Conservation (phyloP, 2,797 vertebrate genomes). For the Luscinia megarhynchos region DNA sequence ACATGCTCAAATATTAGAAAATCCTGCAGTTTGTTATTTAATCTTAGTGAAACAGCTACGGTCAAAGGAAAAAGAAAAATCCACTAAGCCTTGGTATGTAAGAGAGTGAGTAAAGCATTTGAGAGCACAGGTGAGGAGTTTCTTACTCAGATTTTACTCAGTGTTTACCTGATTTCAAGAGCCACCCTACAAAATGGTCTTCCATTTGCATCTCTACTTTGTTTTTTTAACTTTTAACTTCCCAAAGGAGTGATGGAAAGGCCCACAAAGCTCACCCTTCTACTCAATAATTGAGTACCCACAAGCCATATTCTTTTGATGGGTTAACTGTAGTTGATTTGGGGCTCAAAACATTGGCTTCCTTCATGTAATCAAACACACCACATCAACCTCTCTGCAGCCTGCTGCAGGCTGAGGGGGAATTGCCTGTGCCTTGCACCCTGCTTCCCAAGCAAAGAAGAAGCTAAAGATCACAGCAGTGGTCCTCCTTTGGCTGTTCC, state of each 20-base stretch:
- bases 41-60: slow-evolving; percentile 28
- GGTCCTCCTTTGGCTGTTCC: background rate
- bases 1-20: slow-evolving; percentile 45
- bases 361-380: background rate
- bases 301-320: background rate
- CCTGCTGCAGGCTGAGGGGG: background rate
- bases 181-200: background rate
- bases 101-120: background rate
- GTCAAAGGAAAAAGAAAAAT: slow-evolving; percentile 34
- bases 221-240: background rate
- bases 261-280: background rate
- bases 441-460: background rate
- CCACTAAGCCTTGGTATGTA: background rate
- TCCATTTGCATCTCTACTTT: background rate
- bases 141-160: background rate
- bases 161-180: background rate
- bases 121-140: background rate
- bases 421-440: background rate
- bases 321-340: background rate
- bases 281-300: background rate
- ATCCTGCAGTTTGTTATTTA: slow-evolving; percentile 45
- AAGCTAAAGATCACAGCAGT: background rate
- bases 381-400: background rate
- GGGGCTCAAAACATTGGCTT: background rate
- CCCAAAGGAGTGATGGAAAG: background rate